These are phyloP conservation scores for Hyles vespertilio DNA, from an alignment of 1,140 invertebrate species.

Conservation along the genomic window DNA sequence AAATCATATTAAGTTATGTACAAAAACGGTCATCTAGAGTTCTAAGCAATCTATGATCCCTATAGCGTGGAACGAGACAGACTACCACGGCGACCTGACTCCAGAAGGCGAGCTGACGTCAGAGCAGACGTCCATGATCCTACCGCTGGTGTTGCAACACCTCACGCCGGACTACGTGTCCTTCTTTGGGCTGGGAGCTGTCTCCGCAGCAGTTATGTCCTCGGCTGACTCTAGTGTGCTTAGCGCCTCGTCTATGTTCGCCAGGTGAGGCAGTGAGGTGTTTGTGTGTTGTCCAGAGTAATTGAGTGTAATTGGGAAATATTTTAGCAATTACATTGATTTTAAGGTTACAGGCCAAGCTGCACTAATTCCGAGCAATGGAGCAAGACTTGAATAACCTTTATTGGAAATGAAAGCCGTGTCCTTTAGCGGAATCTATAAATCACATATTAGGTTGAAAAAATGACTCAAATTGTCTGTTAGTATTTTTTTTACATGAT, in stretches of 20 bases:
- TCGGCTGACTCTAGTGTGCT: constrained; percentile 98
- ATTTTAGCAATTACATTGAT: too few relatives aligned
- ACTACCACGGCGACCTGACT: constrained; percentile 83
- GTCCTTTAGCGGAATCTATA: too few relatives aligned
- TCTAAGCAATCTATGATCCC: not conserved
- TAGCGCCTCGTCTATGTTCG: constrained; percentile 98
- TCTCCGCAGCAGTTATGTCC: constrained; percentile 98
- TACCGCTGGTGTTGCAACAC: constrained; percentile 97
- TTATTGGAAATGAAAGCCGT: too few relatives aligned
- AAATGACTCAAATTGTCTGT: too few relatives aligned
- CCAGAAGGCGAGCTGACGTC: constrained; percentile 77
- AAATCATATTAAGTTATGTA: not conserved
- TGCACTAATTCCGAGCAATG: too few relatives aligned
- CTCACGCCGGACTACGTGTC: constrained; percentile 95
- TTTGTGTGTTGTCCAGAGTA: too few relatives aligned
- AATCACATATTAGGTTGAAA: too few relatives aligned
- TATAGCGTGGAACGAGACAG: constrained; percentile 95
- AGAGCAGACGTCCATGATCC: constrained; percentile 92
- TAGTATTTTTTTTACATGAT: too few relatives aligned
- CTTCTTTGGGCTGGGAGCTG: constrained; percentile 98
- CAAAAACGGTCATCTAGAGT: not conserved
- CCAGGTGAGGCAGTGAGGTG: constrained; percentile 67
- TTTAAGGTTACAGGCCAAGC: too few relatives aligned
- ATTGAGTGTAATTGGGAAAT: too few relatives aligned
- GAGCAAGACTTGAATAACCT: too few relatives aligned